phyloP scores from a whole-genome alignment of 2,113 vertebrate genomes.

The Equus przewalskii region DNA sequence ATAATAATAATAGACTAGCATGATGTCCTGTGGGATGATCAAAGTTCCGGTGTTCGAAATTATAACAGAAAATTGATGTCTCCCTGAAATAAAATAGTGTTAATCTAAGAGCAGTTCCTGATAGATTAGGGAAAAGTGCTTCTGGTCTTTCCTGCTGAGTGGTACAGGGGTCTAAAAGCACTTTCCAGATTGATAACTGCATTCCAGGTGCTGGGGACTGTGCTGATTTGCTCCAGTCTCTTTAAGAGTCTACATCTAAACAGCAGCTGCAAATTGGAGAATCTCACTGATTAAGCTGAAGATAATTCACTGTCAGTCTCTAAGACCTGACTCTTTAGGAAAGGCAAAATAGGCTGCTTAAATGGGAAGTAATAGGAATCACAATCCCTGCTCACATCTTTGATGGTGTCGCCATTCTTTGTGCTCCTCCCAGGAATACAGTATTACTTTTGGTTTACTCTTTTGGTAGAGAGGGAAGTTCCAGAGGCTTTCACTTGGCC shows the following conservation, averaged over 20 bases:
- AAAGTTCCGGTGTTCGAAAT: neutral
- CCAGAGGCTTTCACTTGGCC: neutral
- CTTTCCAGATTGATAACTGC: constrained; percentile 18
- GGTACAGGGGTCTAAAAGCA: neutral
- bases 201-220: constrained; percentile 38
- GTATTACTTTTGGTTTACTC: constrained; percentile 14
- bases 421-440: neutral
- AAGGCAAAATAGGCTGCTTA: constrained; percentile 30
- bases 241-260: constrained; percentile 26
- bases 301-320: constrained; percentile 38
- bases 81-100: constrained; percentile 9
- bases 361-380: constrained; percentile 45
- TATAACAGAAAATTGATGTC: neutral
- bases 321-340: neutral
- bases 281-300: constrained; percentile 44
- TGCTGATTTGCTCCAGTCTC: neutral
- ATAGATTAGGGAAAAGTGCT: constrained; percentile 19
- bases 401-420: neutral
- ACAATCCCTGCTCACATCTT: neutral
- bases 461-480: neutral
- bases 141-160: constrained; percentile 13
- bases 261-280: constrained; percentile 1
- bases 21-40: neutral
- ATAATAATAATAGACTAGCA: neutral
- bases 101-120: neutral